phyloP scores from a whole-genome alignment of 2,888 invertebrate genomes.

The Standfussiana lucernea region DNA sequence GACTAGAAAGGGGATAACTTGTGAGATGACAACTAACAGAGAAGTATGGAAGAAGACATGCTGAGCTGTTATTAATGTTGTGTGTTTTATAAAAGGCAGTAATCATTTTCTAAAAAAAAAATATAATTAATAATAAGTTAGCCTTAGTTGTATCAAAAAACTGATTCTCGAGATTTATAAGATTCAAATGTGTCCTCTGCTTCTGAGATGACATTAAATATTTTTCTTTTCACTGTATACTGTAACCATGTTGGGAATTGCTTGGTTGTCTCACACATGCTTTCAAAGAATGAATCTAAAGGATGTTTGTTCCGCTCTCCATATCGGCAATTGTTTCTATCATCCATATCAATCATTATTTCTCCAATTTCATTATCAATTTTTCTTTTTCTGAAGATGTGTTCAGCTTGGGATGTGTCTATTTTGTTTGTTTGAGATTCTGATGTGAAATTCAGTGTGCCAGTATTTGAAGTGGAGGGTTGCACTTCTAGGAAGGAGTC shows the following conservation, averaged over 20 bases:
- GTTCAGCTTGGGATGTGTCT: conserved; percentile 56
- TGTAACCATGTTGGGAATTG: conserved; percentile 67
- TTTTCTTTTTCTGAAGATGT: conserved; percentile 64
- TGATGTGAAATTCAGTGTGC: conserved; percentile 53
- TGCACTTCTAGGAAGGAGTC: conserved; percentile 63
- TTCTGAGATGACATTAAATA: conserved; percentile 66
- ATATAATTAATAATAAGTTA: conserved; percentile 29
- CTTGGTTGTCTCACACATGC: conserved; percentile 69
- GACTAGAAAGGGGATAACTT: background rate
- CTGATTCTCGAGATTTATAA: conserved; percentile 66
- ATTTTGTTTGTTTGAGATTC: conserved; percentile 57
- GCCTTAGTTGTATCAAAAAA: conserved; percentile 49
- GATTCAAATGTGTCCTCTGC: conserved; percentile 68
- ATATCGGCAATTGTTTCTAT: conserved; percentile 50
- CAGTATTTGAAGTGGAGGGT: conserved; percentile 65
- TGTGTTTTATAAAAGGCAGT: conserved; percentile 7
- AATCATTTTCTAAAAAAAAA: conserved; percentile 25
- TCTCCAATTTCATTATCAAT: conserved; percentile 64
- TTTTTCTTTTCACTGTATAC: conserved; percentile 68
- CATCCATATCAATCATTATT: conserved; percentile 69
- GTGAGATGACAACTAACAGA: background rate
- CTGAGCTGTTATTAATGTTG: background rate
- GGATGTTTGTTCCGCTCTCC: conserved; percentile 59
- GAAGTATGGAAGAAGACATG: background rate
- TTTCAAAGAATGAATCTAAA: conserved; percentile 66